Conservation (phyloP, 2,113 vertebrate species). For the Herpailurus yagouaroundi region DNA sequence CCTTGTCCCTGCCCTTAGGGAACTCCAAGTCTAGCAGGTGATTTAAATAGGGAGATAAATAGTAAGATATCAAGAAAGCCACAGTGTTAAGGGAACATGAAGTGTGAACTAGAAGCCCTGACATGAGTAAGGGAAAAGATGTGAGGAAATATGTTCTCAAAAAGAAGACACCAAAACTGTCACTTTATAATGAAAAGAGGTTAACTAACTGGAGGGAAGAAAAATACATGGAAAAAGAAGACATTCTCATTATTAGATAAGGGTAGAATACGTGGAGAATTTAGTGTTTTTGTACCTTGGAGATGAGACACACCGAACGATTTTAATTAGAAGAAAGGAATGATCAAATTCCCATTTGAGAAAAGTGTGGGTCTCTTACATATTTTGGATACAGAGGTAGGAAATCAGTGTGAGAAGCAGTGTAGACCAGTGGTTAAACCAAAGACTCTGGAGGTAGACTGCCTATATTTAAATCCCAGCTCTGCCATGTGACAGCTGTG, state of each 20-base stretch:
- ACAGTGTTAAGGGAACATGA: not conserved
- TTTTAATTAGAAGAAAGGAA: not conserved
- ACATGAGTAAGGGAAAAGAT: not conserved
- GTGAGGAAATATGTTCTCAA: not conserved
- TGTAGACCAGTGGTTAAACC: not conserved
- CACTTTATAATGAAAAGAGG: not conserved
- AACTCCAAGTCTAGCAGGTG: not conserved
- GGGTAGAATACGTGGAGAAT: not conserved
- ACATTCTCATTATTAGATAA: not conserved
- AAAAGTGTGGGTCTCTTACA: not conserved
- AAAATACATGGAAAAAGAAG: not conserved
- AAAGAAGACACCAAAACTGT: not conserved
- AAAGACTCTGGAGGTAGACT: not conserved
- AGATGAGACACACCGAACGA: not conserved
- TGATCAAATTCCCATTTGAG: not conserved
- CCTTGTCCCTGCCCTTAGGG: not conserved
- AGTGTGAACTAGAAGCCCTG: not conserved
- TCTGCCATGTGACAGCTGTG: not conserved
- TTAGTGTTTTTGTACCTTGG: not conserved
- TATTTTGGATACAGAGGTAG: not conserved
- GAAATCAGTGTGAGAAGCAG: not conserved
- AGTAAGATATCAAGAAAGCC: not conserved
- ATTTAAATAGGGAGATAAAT: not conserved
- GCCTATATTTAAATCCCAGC: not conserved
- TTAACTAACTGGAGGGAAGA: not conserved